Percentiles rank a stretch among this genome's conserved stretches.
Evolutionary conservation across 2,113 vertebrate genomes (phyloP).

Genomic region (Aphyosemion australe): DNA sequence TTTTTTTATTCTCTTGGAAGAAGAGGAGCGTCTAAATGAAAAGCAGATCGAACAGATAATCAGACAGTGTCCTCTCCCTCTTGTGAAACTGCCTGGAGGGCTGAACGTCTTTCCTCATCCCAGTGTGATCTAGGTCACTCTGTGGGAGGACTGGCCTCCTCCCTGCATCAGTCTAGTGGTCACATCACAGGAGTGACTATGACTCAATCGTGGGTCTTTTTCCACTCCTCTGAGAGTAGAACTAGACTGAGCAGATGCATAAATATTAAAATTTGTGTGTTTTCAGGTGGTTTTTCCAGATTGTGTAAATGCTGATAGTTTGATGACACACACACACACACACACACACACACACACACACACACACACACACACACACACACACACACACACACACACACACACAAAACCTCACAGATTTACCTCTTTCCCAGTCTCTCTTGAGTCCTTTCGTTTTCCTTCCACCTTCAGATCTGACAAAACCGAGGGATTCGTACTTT

Average conservation of each 20-base stretch:
- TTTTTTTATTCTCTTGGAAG: slow-evolving; percentile 5
- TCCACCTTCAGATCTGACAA: slow-evolving; percentile 45
- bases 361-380: not conserved
- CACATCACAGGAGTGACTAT: slow-evolving; percentile 41
- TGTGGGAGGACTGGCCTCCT: slow-evolving; percentile 35
- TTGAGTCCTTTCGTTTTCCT: slow-evolving; percentile 79
- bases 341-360: too few species aligned
- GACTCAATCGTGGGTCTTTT: slow-evolving; percentile 7
- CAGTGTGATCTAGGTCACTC: slow-evolving; percentile 68
- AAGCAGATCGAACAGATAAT: slow-evolving; percentile 1
- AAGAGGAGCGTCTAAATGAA: slow-evolving; percentile 3
- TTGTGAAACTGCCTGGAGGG: slow-evolving; percentile 51
- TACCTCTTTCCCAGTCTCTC: slow-evolving; percentile 85
- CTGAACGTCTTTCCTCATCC: slow-evolving; percentile 47
- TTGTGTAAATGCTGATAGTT: not conserved
- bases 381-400: not conserved
- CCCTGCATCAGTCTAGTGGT: slow-evolving; percentile 20
- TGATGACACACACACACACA: not conserved
- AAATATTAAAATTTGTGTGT: not conserved
- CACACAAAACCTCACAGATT: not conserved
- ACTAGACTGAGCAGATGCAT: too few species aligned
- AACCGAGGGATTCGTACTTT: slow-evolving; percentile 74
- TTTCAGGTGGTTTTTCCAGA: not conserved
- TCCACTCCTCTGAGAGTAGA: not conserved
- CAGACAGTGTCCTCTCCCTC: slow-evolving; percentile 4